Conservation (phyloP, 53 echinoderm and acorn worm species). For the Echinarachnius parma region DNA sequence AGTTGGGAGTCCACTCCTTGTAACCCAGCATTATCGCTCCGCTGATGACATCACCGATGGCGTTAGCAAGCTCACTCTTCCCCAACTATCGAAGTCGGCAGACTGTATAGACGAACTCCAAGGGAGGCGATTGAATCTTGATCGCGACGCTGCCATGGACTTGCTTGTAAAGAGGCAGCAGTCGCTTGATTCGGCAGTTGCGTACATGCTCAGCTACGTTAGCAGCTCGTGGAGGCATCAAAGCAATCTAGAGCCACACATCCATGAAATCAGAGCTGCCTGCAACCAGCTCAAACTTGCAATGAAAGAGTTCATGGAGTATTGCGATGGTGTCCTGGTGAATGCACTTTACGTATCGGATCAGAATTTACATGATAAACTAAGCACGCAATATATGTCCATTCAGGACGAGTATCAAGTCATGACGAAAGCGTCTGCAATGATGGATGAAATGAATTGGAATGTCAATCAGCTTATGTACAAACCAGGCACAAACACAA, state of each 20-base stretch:
- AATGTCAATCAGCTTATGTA: slow-evolving; percentile 61
- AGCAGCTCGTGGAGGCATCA: slow-evolving; percentile 89
- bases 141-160: slow-evolving; percentile 86
- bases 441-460: slow-evolving; percentile 82
- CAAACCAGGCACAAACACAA: slow-evolving; percentile 49
- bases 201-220: slow-evolving; percentile 92
- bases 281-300: slow-evolving; percentile 88
- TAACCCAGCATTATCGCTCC: slow-evolving; percentile 16
- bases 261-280: slow-evolving; percentile 86
- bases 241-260: slow-evolving; percentile 59
- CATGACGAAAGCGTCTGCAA: slow-evolving; percentile 52
- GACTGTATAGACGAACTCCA: slow-evolving; percentile 61
- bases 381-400: slow-evolving; percentile 61
- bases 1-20: slow-evolving; percentile 19
- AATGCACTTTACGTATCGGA: slow-evolving; percentile 70
- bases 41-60: slow-evolving; percentile 44
- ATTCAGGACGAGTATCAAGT: slow-evolving; percentile 60
- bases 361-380: slow-evolving; percentile 55
- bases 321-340: slow-evolving; percentile 62
- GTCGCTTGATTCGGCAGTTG: slow-evolving; percentile 70
- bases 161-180: slow-evolving; percentile 80
- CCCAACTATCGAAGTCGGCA: slow-evolving; percentile 52
- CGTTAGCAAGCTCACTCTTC: slow-evolving; percentile 49
- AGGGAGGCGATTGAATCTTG: slow-evolving; percentile 58
- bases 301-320: slow-evolving; percentile 85